phyloP scores from a whole-genome alignment of 2,797 vertebrate species.

The Amblyraja radiata region DNA sequence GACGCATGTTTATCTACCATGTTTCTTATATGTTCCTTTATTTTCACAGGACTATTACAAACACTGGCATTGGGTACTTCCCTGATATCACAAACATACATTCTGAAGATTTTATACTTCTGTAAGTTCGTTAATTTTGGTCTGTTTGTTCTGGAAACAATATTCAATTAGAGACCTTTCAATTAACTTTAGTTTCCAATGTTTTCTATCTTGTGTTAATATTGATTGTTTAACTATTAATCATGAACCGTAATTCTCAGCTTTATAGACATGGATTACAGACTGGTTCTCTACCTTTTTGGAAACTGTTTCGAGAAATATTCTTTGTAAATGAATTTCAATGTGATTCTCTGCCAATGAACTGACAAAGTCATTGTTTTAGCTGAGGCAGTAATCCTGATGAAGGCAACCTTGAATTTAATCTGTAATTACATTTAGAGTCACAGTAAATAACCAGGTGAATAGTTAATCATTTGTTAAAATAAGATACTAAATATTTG shows the following conservation, averaged over 20 bases:
- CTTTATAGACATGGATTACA: not conserved
- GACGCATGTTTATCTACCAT: not conserved
- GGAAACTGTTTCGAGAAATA: not conserved
- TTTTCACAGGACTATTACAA: slow-evolving; percentile 9
- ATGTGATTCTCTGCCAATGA: not conserved
- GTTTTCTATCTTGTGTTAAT: not conserved
- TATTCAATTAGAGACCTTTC: not conserved
- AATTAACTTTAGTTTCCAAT: not conserved
- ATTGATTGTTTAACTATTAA: not conserved
- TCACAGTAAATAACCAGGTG: not conserved
- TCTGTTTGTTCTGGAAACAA: not conserved
- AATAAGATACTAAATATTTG: not conserved
- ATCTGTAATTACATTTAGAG: not conserved
- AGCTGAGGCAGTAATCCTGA: not conserved
- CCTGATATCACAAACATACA: slow-evolving; percentile 29
- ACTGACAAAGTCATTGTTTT: not conserved
- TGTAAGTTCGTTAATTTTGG: not conserved
- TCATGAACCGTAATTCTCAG: not conserved
- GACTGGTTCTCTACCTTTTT: not conserved
- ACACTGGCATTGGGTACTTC: slow-evolving; percentile 23
- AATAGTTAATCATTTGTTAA: not conserved
- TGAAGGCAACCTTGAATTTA: not conserved
- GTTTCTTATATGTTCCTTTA: not conserved
- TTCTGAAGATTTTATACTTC: slow-evolving; percentile 28
- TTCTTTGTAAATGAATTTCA: not conserved